phyloP scores from a whole-genome alignment of 2,888 invertebrate species.

The Microctonus brassicae region DNA sequence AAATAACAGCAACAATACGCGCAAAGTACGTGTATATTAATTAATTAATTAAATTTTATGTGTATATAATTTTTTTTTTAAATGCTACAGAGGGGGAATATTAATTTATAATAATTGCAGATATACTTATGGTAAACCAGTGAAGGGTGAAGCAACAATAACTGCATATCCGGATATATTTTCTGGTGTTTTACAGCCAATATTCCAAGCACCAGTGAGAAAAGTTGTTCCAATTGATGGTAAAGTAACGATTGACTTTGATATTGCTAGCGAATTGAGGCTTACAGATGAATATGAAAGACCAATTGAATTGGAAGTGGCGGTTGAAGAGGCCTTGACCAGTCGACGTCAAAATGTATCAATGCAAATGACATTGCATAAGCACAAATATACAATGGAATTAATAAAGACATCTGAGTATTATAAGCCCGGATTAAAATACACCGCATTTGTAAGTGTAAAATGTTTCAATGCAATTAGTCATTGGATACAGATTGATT shows the following conservation, averaged over 20 bases:
- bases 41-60: background rate
- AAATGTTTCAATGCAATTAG: background rate
- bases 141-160: constrained; percentile 87
- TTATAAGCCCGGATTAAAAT: constrained; percentile 90
- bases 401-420: constrained; percentile 85
- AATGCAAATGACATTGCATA: constrained; percentile 81
- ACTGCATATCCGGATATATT: constrained; percentile 87
- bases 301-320: constrained; percentile 87
- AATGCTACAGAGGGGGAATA: too few relatives aligned
- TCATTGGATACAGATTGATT: background rate
- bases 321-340: constrained; percentile 91
- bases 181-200: constrained; percentile 84
- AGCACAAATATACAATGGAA: constrained; percentile 81
- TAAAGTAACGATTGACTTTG: constrained; percentile 83
- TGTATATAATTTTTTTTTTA: too few relatives aligned
- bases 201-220: constrained; percentile 75
- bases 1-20: constrained; percentile 82
- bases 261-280: constrained; percentile 79
- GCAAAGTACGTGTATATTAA: constrained; percentile 77
- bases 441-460: constrained; percentile 81
- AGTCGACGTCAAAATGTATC: constrained; percentile 86
- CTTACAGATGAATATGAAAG: constrained; percentile 85
- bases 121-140: constrained; percentile 88
- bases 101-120: constrained; percentile 67
- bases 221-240: constrained; percentile 78